Evolutionary conservation across 2,797 vertebrate species (phyloP).

Genomic region (Muscicapa striata): DNA sequence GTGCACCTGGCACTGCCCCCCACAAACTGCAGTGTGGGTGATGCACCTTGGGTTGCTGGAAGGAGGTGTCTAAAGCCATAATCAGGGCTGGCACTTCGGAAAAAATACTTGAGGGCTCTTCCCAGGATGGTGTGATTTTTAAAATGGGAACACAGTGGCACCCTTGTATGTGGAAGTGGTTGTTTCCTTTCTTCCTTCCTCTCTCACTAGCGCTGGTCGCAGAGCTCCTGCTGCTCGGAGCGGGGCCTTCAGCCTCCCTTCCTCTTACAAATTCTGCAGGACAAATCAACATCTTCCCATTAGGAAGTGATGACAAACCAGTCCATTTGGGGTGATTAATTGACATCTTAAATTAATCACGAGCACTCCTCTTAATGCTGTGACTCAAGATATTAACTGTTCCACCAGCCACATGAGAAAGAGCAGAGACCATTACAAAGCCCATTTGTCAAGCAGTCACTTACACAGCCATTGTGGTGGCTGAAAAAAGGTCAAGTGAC

Average conservation of each 20-base stretch:
- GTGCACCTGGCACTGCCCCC: neutral
- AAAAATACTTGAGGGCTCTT: neutral
- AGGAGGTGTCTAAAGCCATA: neutral
- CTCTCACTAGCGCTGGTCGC: neutral
- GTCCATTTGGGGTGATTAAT: constrained; percentile 70
- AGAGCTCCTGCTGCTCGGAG: neutral
- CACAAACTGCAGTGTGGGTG: rapidly evolving
- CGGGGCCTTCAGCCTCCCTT: neutral
- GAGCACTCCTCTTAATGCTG: constrained; percentile 50
- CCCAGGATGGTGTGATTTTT: neutral
- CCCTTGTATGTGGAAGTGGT: neutral
- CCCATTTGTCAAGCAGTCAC: constrained; percentile 73
- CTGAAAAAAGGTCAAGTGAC: constrained; percentile 70
- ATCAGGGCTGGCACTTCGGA: neutral
- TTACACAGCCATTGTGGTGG: constrained; percentile 59
- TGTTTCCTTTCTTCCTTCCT: neutral
- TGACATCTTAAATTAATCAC: constrained; percentile 68
- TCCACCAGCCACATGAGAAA: constrained; percentile 69
- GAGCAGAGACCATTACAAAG: constrained; percentile 72
- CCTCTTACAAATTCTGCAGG: constrained; percentile 31
- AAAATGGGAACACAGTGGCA: neutral
- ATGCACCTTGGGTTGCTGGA: rapidly evolving
- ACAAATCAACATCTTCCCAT: constrained; percentile 65
- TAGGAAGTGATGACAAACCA: constrained; percentile 71
- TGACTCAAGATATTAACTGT: constrained; percentile 68